These are phyloP conservation scores for Tolmerus cingulatus DNA, from an alignment of 2,888 invertebrate species.

Conservation along the genomic window DNA sequence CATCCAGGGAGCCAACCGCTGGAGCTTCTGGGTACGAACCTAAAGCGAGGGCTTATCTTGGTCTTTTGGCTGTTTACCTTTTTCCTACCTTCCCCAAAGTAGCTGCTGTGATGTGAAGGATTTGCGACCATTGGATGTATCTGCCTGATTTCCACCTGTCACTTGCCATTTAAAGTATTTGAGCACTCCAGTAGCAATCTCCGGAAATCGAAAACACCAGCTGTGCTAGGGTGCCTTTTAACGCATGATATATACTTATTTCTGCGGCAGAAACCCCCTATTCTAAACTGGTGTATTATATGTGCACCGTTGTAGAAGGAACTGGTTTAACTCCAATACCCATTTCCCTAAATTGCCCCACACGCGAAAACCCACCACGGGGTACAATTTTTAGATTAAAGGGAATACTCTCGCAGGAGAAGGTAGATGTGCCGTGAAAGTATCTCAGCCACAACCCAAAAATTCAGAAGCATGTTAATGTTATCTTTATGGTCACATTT, in stretches of 20 bases:
- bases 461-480: background rate
- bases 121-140: background rate
- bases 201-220: background rate
- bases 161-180: background rate
- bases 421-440: background rate
- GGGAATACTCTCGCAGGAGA: background rate
- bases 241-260: background rate
- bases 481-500: conserved; percentile 7
- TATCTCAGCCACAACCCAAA: background rate
- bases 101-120: background rate
- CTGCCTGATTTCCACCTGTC: background rate
- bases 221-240: background rate
- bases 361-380: background rate
- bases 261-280: background rate
- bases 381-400: background rate
- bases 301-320: background rate
- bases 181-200: background rate
- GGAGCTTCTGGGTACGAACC: background rate
- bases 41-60: background rate
- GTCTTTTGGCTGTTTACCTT: background rate
- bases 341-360: background rate
- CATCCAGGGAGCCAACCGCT: background rate
- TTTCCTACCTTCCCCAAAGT: background rate
- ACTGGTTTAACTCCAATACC: background rate
- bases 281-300: background rate